These are phyloP conservation scores for Lysandra bellargus DNA, from an alignment of 2,888 invertebrate genomes.

Conservation along the genomic window DNA sequence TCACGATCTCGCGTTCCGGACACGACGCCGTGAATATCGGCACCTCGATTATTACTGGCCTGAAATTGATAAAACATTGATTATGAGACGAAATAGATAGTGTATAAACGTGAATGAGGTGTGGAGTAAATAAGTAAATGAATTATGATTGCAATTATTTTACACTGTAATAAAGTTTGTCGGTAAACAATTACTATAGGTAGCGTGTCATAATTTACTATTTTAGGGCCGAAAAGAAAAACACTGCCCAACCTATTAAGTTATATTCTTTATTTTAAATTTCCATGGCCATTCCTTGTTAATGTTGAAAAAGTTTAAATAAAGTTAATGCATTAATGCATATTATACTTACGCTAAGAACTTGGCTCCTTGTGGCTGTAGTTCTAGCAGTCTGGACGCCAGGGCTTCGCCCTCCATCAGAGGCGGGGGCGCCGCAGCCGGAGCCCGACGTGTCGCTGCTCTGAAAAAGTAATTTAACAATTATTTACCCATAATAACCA, in stretches of 20 bases:
- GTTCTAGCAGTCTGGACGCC: slow-evolving; percentile 95
- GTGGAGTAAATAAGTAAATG: background rate
- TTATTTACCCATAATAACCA: background rate
- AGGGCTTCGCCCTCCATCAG: slow-evolving; percentile 99
- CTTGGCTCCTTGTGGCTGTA: slow-evolving; percentile 97
- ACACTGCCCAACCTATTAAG: no score
- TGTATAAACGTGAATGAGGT: no score
- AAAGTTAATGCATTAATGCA: no score
- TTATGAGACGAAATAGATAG: background rate
- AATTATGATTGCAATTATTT: no score
- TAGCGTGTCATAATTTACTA: no score
- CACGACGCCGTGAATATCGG: slow-evolving; percentile 98
- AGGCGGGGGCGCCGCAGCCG: slow-evolving; percentile 91
- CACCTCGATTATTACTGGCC: slow-evolving; percentile 96
- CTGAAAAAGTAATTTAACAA: slow-evolving; percentile 43
- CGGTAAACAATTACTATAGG: no score
- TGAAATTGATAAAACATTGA: slow-evolving; percentile 54
- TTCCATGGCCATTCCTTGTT: background rate
- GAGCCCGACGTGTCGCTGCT: slow-evolving; percentile 68
- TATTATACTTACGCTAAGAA: slow-evolving; percentile 90
- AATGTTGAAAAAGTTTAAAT: background rate
- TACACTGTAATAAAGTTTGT: no score
- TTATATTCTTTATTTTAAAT: no score
- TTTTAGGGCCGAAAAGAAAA: no score
- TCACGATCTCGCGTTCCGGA: slow-evolving; percentile 96